Evolutionary conservation across 2,113 vertebrate genomes (phyloP).

Genomic region (Hippocampus barbouri): DNA sequence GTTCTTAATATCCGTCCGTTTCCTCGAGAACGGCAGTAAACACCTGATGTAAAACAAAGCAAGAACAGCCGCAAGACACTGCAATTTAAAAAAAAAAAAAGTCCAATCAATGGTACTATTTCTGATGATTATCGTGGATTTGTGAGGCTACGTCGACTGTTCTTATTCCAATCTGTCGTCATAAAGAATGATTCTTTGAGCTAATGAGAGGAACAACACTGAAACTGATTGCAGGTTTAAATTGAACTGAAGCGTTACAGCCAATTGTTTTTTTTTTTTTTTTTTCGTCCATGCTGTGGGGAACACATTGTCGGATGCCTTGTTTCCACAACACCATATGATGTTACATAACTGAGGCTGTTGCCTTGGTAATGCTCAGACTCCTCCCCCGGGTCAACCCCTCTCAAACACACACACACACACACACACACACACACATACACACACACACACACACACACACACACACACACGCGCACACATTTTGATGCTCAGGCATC

Average conservation of each 20-base stretch:
- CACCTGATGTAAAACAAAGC: no score
- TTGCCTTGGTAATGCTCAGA: slow-evolving; percentile 55
- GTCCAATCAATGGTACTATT: slow-evolving; percentile 10
- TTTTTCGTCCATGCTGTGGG: background rate
- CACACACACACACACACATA: background rate
- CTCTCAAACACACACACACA: slow-evolving; percentile 1
- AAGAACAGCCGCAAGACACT: background rate
- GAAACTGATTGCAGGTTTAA: slow-evolving; percentile 1
- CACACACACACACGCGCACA: background rate
- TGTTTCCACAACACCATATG: slow-evolving; percentile 65
- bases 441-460: background rate
- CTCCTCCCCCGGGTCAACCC: slow-evolving; percentile 10
- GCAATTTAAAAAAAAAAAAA: background rate
- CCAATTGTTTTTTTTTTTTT: background rate
- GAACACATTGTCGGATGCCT: slow-evolving; percentile 36
- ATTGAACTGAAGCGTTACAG: background rate
- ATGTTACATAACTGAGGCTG: slow-evolving; percentile 71
- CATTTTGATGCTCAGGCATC: slow-evolving; percentile 1
- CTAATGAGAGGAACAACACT: background rate
- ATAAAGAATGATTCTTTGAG: background rate
- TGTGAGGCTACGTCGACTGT: slow-evolving; percentile 11
- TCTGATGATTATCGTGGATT: slow-evolving; percentile 5
- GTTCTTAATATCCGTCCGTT: background rate
- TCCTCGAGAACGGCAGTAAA: no score
- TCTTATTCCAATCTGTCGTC: slow-evolving; percentile 16